phyloP scores from a whole-genome alignment of 37 sponge, comb jelly and placozoan species.

The Halichondria panicea region DNA sequence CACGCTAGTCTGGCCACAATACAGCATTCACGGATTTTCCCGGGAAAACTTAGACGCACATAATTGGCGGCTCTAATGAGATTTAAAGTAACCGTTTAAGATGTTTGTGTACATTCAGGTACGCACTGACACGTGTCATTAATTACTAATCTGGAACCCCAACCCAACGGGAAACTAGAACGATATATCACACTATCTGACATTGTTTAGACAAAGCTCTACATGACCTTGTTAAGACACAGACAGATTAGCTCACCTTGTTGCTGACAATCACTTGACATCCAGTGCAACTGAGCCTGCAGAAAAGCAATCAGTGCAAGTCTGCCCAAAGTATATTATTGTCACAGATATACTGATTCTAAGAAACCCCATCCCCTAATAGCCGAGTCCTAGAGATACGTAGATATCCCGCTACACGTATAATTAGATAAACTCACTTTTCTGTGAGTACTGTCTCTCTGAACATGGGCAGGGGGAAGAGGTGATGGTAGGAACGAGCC shows the following conservation, averaged over 20 bases:
- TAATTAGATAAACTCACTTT: neutral
- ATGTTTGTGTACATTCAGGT: too few relatives aligned
- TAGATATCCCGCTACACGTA: neutral
- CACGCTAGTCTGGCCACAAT: too few relatives aligned
- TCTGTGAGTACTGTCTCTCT: conserved; percentile 52
- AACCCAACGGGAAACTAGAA: too few relatives aligned
- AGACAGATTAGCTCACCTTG: conserved; percentile 8
- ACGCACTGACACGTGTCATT: too few relatives aligned
- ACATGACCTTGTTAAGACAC: neutral
- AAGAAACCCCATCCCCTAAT: neutral
- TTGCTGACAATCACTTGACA: conserved; percentile 13
- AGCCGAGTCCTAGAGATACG: too few relatives aligned
- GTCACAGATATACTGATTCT: neutral
- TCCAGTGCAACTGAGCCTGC: conserved; percentile 14
- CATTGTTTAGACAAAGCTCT: too few relatives aligned
- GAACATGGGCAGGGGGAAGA: conserved; percentile 84
- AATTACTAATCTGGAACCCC: too few relatives aligned
- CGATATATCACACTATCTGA: too few relatives aligned
- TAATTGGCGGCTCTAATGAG: too few relatives aligned
- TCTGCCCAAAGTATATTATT: neutral
- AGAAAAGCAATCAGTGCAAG: neutral
- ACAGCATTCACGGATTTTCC: too few relatives aligned
- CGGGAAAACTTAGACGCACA: too few relatives aligned
- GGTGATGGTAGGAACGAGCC: conserved; percentile 93
- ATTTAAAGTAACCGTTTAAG: too few relatives aligned